These are phyloP conservation scores for Campopleginae sp. DNA, from an alignment of 2,888 invertebrate species.

Conservation along the genomic window DNA sequence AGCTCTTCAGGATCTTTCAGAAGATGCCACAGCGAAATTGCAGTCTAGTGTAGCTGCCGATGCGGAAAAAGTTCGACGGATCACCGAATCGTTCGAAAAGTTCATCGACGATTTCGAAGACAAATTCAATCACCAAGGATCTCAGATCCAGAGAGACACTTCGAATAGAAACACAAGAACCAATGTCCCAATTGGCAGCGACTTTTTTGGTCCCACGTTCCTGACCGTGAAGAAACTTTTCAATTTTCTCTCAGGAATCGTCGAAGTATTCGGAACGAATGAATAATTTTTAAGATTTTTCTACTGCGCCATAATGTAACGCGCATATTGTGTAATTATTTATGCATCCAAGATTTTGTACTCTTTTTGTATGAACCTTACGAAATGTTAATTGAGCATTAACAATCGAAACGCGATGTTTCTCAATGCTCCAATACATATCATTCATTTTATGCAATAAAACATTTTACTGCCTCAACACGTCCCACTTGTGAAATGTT, in stretches of 20 bases:
- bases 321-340: constrained; percentile 20
- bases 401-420: constrained; percentile 15
- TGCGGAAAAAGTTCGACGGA: constrained; percentile 72
- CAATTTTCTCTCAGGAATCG: constrained; percentile 70
- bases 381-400: constrained; percentile 5
- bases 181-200: constrained; percentile 51
- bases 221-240: constrained; percentile 76
- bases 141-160: constrained; percentile 33
- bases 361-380: constrained; percentile 21
- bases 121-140: constrained; percentile 64
- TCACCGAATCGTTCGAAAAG: constrained; percentile 74
- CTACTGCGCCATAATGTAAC: not conserved
- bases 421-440: constrained; percentile 11
- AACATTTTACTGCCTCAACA: constrained; percentile 13
- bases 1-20: constrained; percentile 70
- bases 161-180: constrained; percentile 28
- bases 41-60: constrained; percentile 72
- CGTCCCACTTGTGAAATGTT: constrained; percentile 25
- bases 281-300: constrained; percentile 41
- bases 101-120: constrained; percentile 74
- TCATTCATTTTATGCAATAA: constrained; percentile 47
- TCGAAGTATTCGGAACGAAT: constrained; percentile 65
- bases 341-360: constrained; percentile 30
- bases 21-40: constrained; percentile 73
- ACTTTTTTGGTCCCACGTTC: constrained; percentile 70